phyloP scores from a whole-genome alignment of 2,888 invertebrate species.

The Meta bourneti region DNA sequence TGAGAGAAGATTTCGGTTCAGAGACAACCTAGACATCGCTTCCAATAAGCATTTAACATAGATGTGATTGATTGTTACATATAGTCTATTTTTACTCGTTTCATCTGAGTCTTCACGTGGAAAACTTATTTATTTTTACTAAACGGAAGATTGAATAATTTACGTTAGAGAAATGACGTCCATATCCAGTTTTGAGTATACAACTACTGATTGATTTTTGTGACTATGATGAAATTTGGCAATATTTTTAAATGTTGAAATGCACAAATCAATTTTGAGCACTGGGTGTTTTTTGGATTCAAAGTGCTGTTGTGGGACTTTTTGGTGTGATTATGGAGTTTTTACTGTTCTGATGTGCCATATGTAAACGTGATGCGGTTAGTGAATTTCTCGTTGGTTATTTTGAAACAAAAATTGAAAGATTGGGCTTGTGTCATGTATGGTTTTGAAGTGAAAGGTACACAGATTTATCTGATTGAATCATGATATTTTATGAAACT shows the following conservation, averaged over 20 bases:
- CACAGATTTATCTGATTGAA: neutral
- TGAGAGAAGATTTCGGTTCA: neutral
- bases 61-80: constrained; percentile 34
- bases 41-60: constrained; percentile 59
- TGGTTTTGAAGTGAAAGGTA: neutral
- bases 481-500: neutral
- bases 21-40: constrained; percentile 16
- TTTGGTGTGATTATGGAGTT: neutral
- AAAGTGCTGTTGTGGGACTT: neutral
- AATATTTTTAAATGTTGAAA: neutral
- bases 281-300: neutral
- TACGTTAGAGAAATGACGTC: constrained; percentile 33
- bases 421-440: neutral
- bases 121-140: constrained; percentile 21
- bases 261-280: neutral
- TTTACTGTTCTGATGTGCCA: neutral
- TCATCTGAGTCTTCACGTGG: neutral
- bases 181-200: constrained; percentile 13
- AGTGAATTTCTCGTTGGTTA: neutral
- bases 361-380: neutral
- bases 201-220: neutral
- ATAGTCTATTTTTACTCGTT: constrained; percentile 45
- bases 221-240: neutral
- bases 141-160: constrained; percentile 1
- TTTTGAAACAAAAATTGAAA: neutral